A percentile compares a stretch with the other conserved stretches of the same genome.
phyloP scores from a whole-genome alignment of 2,888 invertebrate genomes.

The Hofmannophila pseudospretella region DNA sequence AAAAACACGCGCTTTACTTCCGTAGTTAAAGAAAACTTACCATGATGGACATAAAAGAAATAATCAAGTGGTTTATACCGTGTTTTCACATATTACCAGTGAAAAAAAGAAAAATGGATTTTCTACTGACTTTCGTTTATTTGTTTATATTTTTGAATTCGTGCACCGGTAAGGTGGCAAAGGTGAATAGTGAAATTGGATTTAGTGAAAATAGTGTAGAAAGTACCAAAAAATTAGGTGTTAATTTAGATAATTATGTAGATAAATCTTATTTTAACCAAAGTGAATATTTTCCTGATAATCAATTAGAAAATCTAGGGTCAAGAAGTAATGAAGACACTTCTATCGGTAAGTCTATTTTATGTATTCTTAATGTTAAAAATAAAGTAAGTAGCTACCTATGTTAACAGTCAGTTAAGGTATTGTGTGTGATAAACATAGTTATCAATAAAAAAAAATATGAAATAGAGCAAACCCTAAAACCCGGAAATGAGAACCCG shows the following conservation, averaged over 20 bases:
- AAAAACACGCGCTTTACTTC: conserved; percentile 8
- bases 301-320: conserved; percentile 4
- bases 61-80: conserved; percentile 71
- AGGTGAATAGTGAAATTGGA: conserved; percentile 29
- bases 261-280: conserved; percentile 24
- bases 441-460: too few species aligned
- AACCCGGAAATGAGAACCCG: too few species aligned
- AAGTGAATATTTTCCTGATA: conserved; percentile 24
- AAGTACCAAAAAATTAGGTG: conserved; percentile 35
- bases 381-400: too few species aligned
- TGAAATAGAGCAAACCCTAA: too few species aligned
- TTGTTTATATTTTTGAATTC: conserved; percentile 55
- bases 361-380: conserved; percentile 6
- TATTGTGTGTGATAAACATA: too few species aligned
- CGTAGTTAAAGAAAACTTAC: too few species aligned
- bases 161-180: conserved; percentile 37
- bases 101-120: conserved; percentile 33
- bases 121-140: conserved; percentile 35
- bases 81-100: conserved; percentile 59
- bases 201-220: conserved; percentile 17
- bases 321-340: conserved; percentile 13
- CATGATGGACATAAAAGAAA: conserved; percentile 70
- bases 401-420: too few species aligned
- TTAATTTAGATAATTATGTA: conserved; percentile 19
- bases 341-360: conserved; percentile 27